Conservation (phyloP, 2,797 vertebrate species). For the Halcyon chelicuti region DNA sequence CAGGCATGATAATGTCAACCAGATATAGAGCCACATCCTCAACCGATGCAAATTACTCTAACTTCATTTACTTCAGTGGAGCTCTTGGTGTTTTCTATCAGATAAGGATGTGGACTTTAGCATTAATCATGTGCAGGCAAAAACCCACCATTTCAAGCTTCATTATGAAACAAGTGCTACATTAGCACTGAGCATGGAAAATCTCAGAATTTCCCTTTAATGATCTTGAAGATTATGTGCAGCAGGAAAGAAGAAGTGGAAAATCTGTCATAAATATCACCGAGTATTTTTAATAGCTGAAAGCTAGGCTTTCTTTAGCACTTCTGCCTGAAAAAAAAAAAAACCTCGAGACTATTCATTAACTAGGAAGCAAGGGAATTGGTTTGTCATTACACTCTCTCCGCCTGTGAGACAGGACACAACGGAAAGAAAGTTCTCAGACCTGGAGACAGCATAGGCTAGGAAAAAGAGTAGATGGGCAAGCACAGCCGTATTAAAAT, state of each 20-base stretch:
- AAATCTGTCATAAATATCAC: slow-evolving; percentile 44
- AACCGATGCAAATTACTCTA: slow-evolving; percentile 23
- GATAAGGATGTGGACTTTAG: slow-evolving; percentile 58
- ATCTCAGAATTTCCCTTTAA: slow-evolving; percentile 25
- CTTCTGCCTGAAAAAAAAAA: neutral
- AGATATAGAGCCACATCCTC: neutral
- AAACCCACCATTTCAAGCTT: slow-evolving; percentile 29
- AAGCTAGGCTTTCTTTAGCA: slow-evolving; percentile 22
- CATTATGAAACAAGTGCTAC: slow-evolving; percentile 51
- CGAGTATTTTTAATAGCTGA: slow-evolving; percentile 60
- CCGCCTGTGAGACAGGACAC: neutral
- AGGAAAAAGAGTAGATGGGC: neutral
- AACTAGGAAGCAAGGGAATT: neutral
- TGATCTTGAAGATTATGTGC: neutral
- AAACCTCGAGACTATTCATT: neutral
- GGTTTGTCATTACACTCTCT: neutral
- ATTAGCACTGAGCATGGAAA: slow-evolving; percentile 38
- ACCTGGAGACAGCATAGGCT: neutral
- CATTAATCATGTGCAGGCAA: neutral
- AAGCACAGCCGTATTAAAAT: neutral
- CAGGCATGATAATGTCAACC: slow-evolving; percentile 2
- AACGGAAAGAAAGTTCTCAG: slow-evolving; percentile 20
- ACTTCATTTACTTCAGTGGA: slow-evolving; percentile 46
- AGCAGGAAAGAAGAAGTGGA: slow-evolving; percentile 10
- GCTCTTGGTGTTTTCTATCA: slow-evolving; percentile 44